Evolutionary conservation across 35 echinoderm and acorn worm species (phyloP).

Genomic region (Anneissia japonica): DNA sequence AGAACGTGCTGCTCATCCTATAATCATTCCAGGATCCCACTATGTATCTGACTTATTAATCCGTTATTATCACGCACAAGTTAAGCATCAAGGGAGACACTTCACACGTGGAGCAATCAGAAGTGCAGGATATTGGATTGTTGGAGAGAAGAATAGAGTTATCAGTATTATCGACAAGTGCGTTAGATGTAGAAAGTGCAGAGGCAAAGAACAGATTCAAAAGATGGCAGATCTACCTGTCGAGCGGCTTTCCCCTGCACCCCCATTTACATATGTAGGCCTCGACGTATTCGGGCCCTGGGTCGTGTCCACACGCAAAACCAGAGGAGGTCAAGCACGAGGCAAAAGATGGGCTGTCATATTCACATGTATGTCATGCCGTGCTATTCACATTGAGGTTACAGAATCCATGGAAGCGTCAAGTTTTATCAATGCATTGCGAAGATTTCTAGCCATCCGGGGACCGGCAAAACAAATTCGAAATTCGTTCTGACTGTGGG

Average conservation of each 20-base stretch:
- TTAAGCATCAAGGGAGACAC: slow-evolving; percentile 14
- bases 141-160: slow-evolving; percentile 6
- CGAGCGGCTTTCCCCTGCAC: not conserved
- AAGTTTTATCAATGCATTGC: not conserved
- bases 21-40: not conserved
- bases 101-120: not conserved
- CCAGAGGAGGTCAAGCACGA: not conserved
- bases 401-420: not conserved
- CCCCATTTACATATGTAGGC: slow-evolving; percentile 7
- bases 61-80: not conserved
- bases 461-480: not conserved
- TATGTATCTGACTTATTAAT: not conserved
- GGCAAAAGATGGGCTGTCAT: not conserved
- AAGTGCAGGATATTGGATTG: slow-evolving; percentile 18
- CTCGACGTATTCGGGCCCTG: slow-evolving; percentile 1
- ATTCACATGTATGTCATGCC: not conserved
- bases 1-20: not conserved
- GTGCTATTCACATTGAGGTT: not conserved
- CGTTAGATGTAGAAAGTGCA: slow-evolving; percentile 12
- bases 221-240: slow-evolving; percentile 1
- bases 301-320: not conserved
- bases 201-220: not conserved
- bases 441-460: not conserved
- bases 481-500: not conserved
- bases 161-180: slow-evolving; percentile 16